Evolutionary conservation across 2,797 vertebrate genomes (phyloP).

Genomic region (Staurois parvus): DNA sequence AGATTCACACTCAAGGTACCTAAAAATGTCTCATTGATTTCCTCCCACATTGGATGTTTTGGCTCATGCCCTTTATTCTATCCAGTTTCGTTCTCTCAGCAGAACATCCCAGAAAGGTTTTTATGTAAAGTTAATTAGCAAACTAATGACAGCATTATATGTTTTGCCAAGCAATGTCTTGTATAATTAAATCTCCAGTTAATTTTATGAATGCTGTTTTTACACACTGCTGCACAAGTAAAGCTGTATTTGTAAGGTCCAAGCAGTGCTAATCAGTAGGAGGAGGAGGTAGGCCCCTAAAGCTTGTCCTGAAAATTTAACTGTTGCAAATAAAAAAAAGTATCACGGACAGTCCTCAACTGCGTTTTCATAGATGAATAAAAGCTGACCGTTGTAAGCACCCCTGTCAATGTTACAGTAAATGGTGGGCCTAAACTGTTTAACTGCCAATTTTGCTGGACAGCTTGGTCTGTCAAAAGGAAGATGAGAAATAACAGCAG

Average conservation of each 20-base stretch:
- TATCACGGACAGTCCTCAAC: too few relatives aligned
- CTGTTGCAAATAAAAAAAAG: too few relatives aligned
- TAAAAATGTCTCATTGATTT: background rate
- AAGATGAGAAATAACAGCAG: too few relatives aligned
- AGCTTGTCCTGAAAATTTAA: too few relatives aligned
- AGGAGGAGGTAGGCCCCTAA: too few relatives aligned
- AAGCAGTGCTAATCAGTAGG: too few relatives aligned
- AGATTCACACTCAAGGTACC: background rate
- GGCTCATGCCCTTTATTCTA: background rate
- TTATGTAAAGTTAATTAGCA: background rate
- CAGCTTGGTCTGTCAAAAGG: too few relatives aligned
- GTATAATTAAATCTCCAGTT: conserved; percentile 8
- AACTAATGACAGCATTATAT: conserved; percentile 5
- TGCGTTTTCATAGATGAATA: too few relatives aligned
- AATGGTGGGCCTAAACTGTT: too few relatives aligned
- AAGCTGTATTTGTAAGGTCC: background rate
- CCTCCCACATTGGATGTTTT: background rate
- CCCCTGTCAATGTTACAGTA: too few relatives aligned
- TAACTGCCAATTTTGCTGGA: too few relatives aligned
- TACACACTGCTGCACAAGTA: background rate
- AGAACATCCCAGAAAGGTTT: background rate
- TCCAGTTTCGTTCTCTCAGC: background rate
- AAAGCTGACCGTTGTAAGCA: too few relatives aligned
- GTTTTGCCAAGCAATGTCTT: background rate
- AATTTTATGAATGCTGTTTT: background rate